These are phyloP conservation scores for Acanthacorydalis orientalis DNA, from an alignment of 2,888 invertebrate species.

Conservation along the genomic window DNA sequence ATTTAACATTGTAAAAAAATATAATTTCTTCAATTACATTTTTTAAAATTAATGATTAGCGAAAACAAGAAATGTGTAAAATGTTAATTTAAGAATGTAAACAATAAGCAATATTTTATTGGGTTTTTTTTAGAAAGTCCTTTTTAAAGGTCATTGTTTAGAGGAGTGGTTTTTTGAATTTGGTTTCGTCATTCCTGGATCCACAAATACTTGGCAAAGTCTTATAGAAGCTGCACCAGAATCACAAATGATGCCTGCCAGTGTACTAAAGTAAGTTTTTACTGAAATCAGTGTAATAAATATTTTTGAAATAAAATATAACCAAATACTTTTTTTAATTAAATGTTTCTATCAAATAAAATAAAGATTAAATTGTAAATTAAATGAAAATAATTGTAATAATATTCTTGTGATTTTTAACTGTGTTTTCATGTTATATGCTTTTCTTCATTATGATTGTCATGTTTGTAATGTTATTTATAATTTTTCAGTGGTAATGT, in stretches of 20 bases:
- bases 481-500: constrained; percentile 71
- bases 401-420: no score
- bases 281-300: no score
- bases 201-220: constrained; percentile 99
- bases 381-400: no score
- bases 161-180: constrained; percentile 99
- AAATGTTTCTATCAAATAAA: no score
- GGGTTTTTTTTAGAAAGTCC: constrained; percentile 39
- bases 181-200: constrained; percentile 96
- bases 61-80: no score
- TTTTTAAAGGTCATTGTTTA: constrained; percentile 76
- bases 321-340: no score
- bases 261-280: constrained; percentile 68
- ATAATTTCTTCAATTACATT: not conserved
- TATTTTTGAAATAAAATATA: no score
- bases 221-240: constrained; percentile 97
- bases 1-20: not conserved
- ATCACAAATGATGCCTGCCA: constrained; percentile 99
- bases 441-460: no score
- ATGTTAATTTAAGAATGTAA: not conserved
- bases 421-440: no score
- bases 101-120: not conserved
- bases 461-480: constrained; percentile 8
- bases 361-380: no score
- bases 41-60: not conserved